Base-by-base conservation (phyloP, 2,113 vertebrate species). In the Zootoca vivipara region DNA sequence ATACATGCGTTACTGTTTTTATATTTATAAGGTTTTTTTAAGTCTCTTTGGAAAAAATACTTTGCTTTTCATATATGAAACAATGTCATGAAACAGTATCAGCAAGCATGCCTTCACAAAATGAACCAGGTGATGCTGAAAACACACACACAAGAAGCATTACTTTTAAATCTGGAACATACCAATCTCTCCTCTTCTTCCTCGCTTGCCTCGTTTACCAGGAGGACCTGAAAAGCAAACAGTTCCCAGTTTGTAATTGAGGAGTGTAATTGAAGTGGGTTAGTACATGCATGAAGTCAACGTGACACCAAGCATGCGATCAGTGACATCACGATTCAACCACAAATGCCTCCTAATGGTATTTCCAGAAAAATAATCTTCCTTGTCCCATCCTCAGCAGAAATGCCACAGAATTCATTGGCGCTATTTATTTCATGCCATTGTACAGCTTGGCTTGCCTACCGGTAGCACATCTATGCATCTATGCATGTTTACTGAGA, bases 151-250 rank as follows among this genome's bases (percentile, higher is more conserved):
- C 52, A 12, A 40, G 13, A 10, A 26, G 91, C 74, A 5, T 90
- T 74, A 90, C 78, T 38, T 75, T 82, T 3, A 81, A 92, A 86
- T 88, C 0, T 35, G 33, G 86, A 38, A 97, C 98, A 97, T 97
- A 99, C 99, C 99, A 79, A 97, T 97, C 94, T 99, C 98, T 96
- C 99, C 99, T 96, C 98, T 98, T 95, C 98, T 98, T 92, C 99
- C 99, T 91, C 98, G 96, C 96, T 99, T 98, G 95, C 99, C 99
- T 95, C 98, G 97, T 96, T 99, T 99, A 88, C 99, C 99, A 1
- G 98, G 98, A 96, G 98, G 99, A 94, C 99, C 99, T 99, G 95
- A 90, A 97, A 97, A 90, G 78, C 78, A 94, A 84, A 93, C 0
- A 24, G 33, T 86, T 91, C 88, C 85, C 90, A 3, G 46, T 22